Evolutionary conservation across 2,888 invertebrate species (phyloP).

Genomic region (Aleiodes alternator): DNA sequence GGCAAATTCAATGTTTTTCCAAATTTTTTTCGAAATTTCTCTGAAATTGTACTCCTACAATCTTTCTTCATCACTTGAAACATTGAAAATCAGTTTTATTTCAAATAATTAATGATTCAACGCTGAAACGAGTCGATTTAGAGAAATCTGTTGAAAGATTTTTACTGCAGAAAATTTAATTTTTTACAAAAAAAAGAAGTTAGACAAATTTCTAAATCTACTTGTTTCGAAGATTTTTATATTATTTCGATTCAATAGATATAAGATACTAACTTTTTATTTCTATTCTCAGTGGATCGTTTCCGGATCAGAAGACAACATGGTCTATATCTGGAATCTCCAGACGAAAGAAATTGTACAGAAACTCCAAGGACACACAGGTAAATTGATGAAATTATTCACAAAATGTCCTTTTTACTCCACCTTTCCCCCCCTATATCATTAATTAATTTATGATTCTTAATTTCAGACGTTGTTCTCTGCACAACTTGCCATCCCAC

Average conservation of each 20-base stretch:
- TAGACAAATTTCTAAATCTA: not conserved
- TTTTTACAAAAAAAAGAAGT: slow-evolving; percentile 2
- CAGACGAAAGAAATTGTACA: slow-evolving; percentile 99
- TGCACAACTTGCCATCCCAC: slow-evolving; percentile 99
- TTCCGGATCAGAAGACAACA: slow-evolving; percentile 99
- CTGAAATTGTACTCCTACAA: too few relatives aligned
- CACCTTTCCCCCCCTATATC: too few relatives aligned
- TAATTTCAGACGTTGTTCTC: slow-evolving; percentile 86
- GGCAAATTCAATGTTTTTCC: too few relatives aligned
- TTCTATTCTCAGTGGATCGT: slow-evolving; percentile 93
- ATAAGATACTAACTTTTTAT: too few relatives aligned
- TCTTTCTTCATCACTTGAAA: too few relatives aligned
- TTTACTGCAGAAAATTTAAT: too few relatives aligned
- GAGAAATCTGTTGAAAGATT: too few relatives aligned
- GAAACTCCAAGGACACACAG: slow-evolving; percentile 96
- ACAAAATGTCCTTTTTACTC: not conserved
- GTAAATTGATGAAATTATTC: slow-evolving; percentile 75
- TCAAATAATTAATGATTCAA: too few relatives aligned
- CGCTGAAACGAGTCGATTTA: not conserved
- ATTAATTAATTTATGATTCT: slow-evolving; percentile 8
- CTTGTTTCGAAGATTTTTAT: not conserved
- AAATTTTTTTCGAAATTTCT: too few relatives aligned
- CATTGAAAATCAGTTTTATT: too few relatives aligned
- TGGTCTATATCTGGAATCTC: slow-evolving; percentile 99
- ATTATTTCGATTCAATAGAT: too few relatives aligned